Conservation (phyloP, 2,113 vertebrate species). For the Myiozetetes cayanensis region DNA sequence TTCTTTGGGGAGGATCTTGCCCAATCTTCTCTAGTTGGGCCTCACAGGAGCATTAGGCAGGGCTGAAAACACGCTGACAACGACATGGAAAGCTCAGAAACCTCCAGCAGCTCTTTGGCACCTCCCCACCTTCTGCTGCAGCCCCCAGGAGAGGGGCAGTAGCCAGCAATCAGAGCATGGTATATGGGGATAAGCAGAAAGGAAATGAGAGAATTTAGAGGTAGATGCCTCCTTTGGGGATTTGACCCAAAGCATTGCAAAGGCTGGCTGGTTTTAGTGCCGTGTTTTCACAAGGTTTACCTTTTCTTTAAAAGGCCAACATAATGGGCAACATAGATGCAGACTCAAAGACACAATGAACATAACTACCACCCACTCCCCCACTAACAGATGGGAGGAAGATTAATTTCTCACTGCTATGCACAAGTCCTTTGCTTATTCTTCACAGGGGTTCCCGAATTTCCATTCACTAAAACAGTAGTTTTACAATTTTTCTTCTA, state of each 20-base stretch:
- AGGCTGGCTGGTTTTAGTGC: not conserved
- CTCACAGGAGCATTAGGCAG: not conserved
- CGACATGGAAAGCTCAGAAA: not conserved
- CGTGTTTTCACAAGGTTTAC: not conserved
- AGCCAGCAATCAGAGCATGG: not conserved
- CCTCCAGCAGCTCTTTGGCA: not conserved
- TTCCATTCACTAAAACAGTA: not conserved
- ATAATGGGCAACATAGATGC: not conserved
- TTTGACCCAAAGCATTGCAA: not conserved
- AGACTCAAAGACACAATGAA: not conserved
- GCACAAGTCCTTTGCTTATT: not conserved
- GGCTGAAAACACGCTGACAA: not conserved
- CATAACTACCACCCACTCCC: not conserved
- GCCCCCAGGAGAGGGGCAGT: not conserved
- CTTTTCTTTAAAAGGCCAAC: not conserved
- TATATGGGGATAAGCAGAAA: not conserved
- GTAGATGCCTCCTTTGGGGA: not conserved
- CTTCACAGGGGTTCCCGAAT: not conserved
- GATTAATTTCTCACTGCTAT: not conserved
- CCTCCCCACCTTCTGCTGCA: not conserved
- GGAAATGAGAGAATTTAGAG: not conserved
- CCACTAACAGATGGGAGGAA: not conserved
- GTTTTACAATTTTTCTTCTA: not conserved
- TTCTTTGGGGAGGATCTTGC: not conserved
- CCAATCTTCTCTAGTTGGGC: not conserved